Evolutionary conservation across 2,113 vertebrate species (phyloP).

Genomic region (Pedionomus torquatus): DNA sequence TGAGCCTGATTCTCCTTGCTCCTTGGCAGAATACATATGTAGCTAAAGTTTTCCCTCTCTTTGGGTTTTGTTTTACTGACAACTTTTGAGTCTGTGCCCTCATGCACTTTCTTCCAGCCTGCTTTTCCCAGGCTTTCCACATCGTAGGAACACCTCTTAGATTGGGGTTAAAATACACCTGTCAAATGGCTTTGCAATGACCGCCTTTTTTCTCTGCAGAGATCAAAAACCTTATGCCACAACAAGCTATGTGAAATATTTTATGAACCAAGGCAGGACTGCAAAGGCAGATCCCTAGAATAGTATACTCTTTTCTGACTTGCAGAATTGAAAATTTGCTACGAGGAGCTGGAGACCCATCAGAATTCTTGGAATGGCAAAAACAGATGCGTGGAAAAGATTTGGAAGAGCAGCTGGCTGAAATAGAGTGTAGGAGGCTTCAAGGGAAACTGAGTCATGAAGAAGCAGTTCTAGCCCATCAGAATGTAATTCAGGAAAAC

Average conservation of each 20-base stretch:
- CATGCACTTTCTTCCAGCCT: background rate
- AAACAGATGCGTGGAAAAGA: slow-evolving; percentile 83
- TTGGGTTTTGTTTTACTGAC: background rate
- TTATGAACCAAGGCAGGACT: background rate
- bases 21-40: background rate
- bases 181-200: background rate
- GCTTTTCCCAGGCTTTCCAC: background rate
- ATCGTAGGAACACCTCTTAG: background rate
- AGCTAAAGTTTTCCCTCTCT: slow-evolving; percentile 20
- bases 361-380: slow-evolving; percentile 87
- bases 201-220: background rate
- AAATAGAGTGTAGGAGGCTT: slow-evolving; percentile 74
- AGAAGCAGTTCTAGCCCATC: slow-evolving; percentile 81
- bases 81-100: background rate
- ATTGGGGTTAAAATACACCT: background rate
- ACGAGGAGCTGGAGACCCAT: slow-evolving; percentile 79
- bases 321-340: slow-evolving; percentile 75
- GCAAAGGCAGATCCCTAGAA: background rate
- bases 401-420: slow-evolving; percentile 76
- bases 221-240: background rate
- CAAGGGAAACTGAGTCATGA: slow-evolving; percentile 83
- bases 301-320: background rate
- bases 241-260: background rate
- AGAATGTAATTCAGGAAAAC: slow-evolving; percentile 78
- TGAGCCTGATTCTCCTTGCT: background rate